Evolutionary conservation across 2,888 invertebrate genomes (phyloP).

Genomic region (Drosophila multiciliata): DNA sequence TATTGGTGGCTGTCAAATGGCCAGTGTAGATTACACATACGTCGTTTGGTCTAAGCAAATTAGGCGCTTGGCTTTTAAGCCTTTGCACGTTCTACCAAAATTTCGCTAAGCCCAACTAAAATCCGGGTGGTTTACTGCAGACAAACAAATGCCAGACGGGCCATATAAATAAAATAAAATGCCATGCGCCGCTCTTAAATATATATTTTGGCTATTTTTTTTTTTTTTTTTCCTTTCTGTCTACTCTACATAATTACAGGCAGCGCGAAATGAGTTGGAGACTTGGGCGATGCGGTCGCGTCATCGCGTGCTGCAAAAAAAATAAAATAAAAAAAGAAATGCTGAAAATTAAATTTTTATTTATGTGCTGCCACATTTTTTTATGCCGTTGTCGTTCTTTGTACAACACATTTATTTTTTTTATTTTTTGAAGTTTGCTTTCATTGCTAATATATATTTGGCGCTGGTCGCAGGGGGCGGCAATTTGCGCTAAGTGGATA

Average conservation of each 20-base stretch:
- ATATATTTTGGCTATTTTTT: constrained; percentile 45
- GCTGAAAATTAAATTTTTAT: constrained; percentile 77
- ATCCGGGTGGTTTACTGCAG: constrained; percentile 37
- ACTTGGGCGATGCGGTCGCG: constrained; percentile 54
- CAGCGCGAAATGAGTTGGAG: constrained; percentile 38
- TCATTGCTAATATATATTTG: constrained; percentile 71
- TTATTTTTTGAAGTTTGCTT: constrained; percentile 32
- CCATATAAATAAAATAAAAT: constrained; percentile 58
- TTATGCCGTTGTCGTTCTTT: constrained; percentile 58
- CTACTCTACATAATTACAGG: constrained; percentile 70
- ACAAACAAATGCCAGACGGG: constrained; percentile 62
- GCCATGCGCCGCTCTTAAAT: constrained; percentile 59
- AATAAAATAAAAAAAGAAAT: constrained; percentile 15
- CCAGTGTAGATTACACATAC: constrained; percentile 66
- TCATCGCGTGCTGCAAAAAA: constrained; percentile 64
- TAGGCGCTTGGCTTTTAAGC: constrained; percentile 30
- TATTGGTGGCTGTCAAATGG: constrained; percentile 59
- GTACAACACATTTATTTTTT: constrained; percentile 46
- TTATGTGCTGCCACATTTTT: constrained; percentile 77
- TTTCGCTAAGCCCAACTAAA: constrained; percentile 57
- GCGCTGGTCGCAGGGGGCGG: constrained; percentile 72
- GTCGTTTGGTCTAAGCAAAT: constrained; percentile 63
- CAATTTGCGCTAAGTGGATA: constrained; percentile 79
- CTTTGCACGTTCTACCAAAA: constrained; percentile 49
- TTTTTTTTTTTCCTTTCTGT: constrained; percentile 29